Evolutionary conservation across 35 echinoderm and acorn worm genomes (phyloP).

Genomic region (Antedon bifida): DNA sequence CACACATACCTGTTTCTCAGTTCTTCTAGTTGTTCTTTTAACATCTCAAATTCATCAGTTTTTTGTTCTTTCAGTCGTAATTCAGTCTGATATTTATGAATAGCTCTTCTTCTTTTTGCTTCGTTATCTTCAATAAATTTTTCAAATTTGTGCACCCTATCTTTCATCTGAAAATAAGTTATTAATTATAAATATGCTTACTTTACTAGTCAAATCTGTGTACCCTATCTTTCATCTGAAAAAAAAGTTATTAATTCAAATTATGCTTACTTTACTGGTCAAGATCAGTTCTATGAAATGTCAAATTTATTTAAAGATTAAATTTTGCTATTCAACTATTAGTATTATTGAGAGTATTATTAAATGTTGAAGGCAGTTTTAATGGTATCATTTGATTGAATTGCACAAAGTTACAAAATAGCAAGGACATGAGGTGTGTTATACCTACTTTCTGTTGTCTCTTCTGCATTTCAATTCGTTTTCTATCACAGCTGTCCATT

Average conservation of each 20-base stretch:
- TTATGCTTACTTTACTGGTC: too few species aligned
- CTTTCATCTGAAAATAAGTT: slow-evolving; percentile 97
- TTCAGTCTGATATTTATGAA: slow-evolving; percentile 96
- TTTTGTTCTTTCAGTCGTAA: slow-evolving; percentile 92
- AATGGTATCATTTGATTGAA: too few species aligned
- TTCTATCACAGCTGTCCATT: slow-evolving; percentile 83
- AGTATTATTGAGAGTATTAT: too few species aligned
- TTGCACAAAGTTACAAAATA: too few species aligned
- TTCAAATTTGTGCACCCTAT: slow-evolving; percentile 93
- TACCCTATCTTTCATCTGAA: slow-evolving; percentile 96
- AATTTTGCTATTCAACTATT: too few species aligned
- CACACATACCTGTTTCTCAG: slow-evolving; percentile 43
- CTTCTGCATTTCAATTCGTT: slow-evolving; percentile 65
- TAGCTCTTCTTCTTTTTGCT: slow-evolving; percentile 85
- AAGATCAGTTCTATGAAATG: too few species aligned
- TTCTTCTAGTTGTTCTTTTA: slow-evolving; percentile 61
- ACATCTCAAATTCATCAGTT: slow-evolving; percentile 58
- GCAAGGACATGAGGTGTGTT: too few species aligned
- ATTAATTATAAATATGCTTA: too few species aligned
- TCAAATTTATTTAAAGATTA: too few species aligned
- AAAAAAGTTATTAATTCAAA: too few species aligned
- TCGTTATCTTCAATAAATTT: slow-evolving; percentile 97
- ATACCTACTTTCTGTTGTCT: slow-evolving; percentile 71
- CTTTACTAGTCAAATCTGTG: slow-evolving; percentile 98
- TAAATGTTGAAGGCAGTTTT: too few species aligned